These are phyloP conservation scores for Oxyruncus cristatus DNA, from an alignment of 2,113 vertebrate genomes.

Conservation along the genomic window DNA sequence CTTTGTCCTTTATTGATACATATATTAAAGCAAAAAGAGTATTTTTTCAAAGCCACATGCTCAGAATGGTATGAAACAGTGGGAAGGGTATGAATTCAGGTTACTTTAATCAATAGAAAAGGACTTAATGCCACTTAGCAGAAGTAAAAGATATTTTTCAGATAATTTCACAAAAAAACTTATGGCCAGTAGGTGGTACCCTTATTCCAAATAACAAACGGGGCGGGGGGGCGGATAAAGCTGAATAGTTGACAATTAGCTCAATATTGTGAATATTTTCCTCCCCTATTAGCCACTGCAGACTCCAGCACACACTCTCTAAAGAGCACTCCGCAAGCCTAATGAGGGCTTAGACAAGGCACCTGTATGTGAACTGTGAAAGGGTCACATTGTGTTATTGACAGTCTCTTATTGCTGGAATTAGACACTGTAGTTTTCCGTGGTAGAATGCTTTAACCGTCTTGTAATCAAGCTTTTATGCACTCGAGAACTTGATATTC, in stretches of 20 bases:
- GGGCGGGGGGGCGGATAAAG: accelerated
- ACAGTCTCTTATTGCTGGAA: background rate
- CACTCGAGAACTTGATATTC: background rate
- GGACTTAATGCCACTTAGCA: background rate
- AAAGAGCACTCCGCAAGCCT: background rate
- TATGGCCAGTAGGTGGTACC: conserved; percentile 30
- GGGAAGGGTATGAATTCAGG: background rate
- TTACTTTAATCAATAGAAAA: background rate
- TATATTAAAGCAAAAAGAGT: background rate
- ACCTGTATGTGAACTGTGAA: background rate
- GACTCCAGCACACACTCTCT: background rate
- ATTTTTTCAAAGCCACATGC: background rate
- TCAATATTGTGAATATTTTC: background rate
- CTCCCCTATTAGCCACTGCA: background rate
- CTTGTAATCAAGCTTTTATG: background rate
- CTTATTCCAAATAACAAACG: background rate
- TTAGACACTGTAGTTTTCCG: background rate
- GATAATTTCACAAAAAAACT: background rate
- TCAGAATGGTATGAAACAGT: background rate
- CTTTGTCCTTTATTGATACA: background rate
- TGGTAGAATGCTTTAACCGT: background rate
- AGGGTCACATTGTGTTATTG: background rate
- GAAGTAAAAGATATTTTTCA: background rate
- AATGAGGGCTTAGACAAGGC: background rate
- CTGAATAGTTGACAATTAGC: background rate